These are phyloP conservation scores for Lepidostoma basale DNA, from an alignment of 1,140 invertebrate species.

Conservation along the genomic window DNA sequence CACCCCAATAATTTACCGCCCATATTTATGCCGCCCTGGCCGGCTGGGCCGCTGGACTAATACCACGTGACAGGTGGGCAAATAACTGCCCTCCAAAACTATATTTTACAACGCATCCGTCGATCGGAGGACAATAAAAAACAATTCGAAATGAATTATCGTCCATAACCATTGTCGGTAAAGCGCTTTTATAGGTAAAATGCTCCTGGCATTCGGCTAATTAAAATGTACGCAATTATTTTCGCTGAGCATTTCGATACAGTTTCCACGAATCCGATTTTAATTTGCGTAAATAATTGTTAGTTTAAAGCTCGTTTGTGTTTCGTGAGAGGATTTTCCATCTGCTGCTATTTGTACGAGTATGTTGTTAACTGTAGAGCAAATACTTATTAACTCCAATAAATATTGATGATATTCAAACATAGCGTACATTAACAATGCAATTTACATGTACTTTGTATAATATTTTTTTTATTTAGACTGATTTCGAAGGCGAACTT, in stretches of 20 bases:
- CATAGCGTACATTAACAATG: too few relatives aligned
- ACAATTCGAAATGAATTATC: constrained; percentile 16
- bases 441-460: too few relatives aligned
- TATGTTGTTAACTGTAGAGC: too few relatives aligned
- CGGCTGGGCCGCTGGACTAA: not conserved
- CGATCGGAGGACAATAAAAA: constrained; percentile 14
- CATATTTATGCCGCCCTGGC: constrained; percentile 17
- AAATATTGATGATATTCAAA: too few relatives aligned
- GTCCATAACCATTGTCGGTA: constrained; percentile 6
- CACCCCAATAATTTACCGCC: not conserved
- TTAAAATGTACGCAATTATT: constrained; percentile 23
- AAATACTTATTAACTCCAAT: too few relatives aligned
- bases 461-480: too few relatives aligned
- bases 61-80: constrained; percentile 26
- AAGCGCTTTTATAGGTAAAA: constrained; percentile 13
- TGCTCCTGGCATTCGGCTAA: constrained; percentile 17
- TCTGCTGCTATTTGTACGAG: too few relatives aligned
- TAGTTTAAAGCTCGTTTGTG: too few relatives aligned
- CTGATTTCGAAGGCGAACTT: too few relatives aligned
- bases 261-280: constrained; percentile 1
- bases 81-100: not conserved
- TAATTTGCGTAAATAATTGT: too few relatives aligned
- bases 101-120: not conserved
- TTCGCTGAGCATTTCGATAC: not conserved
- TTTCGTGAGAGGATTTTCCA: too few relatives aligned